These are phyloP conservation scores for Gorsachius magnificus DNA, from an alignment of 2,797 vertebrate genomes.

Conservation along the genomic window DNA sequence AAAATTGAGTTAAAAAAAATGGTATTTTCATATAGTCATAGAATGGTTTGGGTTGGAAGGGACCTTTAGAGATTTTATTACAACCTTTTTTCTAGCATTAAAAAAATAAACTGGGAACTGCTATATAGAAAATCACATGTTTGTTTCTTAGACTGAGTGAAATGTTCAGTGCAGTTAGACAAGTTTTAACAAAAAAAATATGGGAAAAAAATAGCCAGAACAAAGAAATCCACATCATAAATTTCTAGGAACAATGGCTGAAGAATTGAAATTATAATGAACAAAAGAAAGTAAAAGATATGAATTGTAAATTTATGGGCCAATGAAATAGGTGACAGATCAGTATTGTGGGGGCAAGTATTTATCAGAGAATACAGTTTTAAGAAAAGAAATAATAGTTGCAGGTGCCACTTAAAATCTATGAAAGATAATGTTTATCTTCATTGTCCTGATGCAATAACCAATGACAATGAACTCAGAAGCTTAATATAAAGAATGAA, in stretches of 20 bases:
- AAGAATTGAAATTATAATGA: neutral
- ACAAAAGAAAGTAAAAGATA: neutral
- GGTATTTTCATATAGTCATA: too few relatives aligned
- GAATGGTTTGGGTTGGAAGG: too few relatives aligned
- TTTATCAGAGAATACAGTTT: neutral
- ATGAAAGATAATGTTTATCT: neutral
- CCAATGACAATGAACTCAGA: neutral
- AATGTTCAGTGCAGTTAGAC: neutral
- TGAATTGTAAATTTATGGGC: neutral
- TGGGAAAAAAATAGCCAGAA: neutral
- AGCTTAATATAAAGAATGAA: neutral
- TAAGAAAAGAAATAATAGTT: neutral
- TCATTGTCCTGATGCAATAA: neutral
- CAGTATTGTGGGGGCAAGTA: neutral
- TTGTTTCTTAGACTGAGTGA: neutral
- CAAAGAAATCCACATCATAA: neutral
- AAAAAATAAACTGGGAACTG: neutral
- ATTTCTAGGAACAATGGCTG: neutral
- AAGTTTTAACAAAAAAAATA: neutral
- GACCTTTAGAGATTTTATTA: neutral
- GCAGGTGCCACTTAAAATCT: neutral
- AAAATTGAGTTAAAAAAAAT: neutral
- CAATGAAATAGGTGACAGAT: neutral
- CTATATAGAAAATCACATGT: neutral
- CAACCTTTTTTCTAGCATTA: neutral